These are phyloP conservation scores for Crocodylus rhombifer DNA, from an alignment of 2,797 vertebrate genomes.

Conservation along the genomic window DNA sequence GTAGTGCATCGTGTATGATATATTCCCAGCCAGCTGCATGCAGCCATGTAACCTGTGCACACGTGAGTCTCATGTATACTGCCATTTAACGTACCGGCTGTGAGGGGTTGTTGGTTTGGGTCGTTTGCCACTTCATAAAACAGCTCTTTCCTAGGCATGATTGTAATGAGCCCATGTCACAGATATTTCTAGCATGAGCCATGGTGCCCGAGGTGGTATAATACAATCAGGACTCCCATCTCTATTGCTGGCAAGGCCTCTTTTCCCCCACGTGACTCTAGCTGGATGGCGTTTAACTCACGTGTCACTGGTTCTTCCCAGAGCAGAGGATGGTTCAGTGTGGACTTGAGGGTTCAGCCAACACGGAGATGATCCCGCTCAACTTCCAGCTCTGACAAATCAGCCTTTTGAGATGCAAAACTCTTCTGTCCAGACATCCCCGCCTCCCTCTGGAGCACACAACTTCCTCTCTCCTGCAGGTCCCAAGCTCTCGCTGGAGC, in stretches of 20 bases:
- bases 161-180: not conserved
- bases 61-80: too few species aligned
- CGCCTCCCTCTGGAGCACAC: fast-evolving
- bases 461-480: slow-evolving; percentile 69
- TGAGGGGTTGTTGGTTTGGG: not conserved
- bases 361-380: too few species aligned
- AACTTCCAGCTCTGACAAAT: not conserved
- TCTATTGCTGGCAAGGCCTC: not conserved
- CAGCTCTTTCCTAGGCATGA: not conserved
- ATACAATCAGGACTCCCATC: not conserved
- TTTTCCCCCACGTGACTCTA: not conserved
- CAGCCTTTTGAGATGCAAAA: not conserved
- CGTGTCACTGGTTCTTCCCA: not conserved
- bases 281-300: slow-evolving; percentile 22
- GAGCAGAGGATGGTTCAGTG: too few species aligned
- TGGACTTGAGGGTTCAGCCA: too few species aligned
- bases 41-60: too few species aligned
- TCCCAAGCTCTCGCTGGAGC: slow-evolving; percentile 76
- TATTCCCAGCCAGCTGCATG: not conserved
- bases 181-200: not conserved
- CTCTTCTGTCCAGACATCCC: fast-evolving
- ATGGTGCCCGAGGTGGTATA: not conserved
- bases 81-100: too few species aligned
- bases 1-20: not conserved
- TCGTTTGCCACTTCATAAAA: not conserved